Evolutionary conservation across 2,797 vertebrate genomes (phyloP), one percentile per base, ranked within the genome.

Genomic region (Pristis pectinata): DNA sequence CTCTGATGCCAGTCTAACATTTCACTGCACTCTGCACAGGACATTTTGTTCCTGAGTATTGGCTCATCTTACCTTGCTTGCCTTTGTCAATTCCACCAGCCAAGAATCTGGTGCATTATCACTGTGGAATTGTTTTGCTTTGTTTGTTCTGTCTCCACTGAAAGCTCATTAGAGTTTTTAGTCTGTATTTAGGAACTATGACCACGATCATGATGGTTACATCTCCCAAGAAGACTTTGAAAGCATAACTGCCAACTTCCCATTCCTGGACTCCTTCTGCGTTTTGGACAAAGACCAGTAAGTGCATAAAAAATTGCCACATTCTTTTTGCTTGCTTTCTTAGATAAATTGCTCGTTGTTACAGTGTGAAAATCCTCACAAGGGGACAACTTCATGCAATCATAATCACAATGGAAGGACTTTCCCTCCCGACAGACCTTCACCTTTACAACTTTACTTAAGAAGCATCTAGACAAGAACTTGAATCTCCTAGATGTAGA

Each of bases 121-220:
- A 11, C 67, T 34, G 24, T 41, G 11, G 24, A 22, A 24, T 41
- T 67, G 41, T 76, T 94, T 72, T 53, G 6, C 44, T 34, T 30
- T 70, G 13, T 94, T 53, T 94, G 67, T 49, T 74, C 37, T n/a
- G 70, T 56, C 30, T 94, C 92, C 44, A 27, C 70, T 74, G 92
- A 94, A 94, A 94, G 44, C 92, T 95, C 41, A 95, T 44, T 22
- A 95, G 67, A 74, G 93, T 95, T 95, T 95, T 34, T 53, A 99
- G 99, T 99, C 99, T 96, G 98, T 99, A 95, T 99, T 99, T 96
- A 98, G 98, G 96, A 99, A 99, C 96, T 99, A 99, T 0, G 99
- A 99, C 95, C 98, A 98, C 10, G 98, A 99, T 96, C 98, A 98
- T 0, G 98, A 99, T 94, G 99, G 98, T 17, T 99, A 98, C 95